These are phyloP conservation scores for Antennarius striatus DNA, from an alignment of 2,113 vertebrate genomes.

Conservation along the genomic window DNA sequence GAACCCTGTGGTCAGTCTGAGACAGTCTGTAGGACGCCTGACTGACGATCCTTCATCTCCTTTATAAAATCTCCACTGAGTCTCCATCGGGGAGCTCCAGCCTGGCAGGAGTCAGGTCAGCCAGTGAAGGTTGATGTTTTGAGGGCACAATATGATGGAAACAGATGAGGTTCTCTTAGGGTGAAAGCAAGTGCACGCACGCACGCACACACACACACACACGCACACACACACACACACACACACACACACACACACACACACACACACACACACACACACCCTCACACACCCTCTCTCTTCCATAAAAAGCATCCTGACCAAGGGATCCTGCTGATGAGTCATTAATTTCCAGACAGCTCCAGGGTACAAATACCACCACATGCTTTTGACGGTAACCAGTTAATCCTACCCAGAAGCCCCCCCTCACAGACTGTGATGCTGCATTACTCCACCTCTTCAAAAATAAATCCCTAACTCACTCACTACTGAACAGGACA, in stretches of 20 bases:
- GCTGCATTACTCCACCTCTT: conserved; percentile 16
- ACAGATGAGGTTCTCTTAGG: conserved; percentile 27
- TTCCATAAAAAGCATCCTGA: conserved; percentile 31
- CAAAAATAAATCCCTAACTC: conserved; percentile 12
- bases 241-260: not conserved
- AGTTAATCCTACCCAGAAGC: conserved; percentile 56
- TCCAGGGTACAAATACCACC: conserved; percentile 55
- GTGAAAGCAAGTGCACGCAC: not conserved
- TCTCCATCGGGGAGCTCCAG: conserved; percentile 1
- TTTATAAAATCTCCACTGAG: conserved; percentile 16
- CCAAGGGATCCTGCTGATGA: conserved; percentile 41
- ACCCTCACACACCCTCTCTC: not conserved
- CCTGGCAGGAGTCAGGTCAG: conserved; percentile 12
- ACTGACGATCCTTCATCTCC: conserved; percentile 31
- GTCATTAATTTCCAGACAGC: conserved; percentile 67
- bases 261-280: not conserved
- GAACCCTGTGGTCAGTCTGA: not conserved
- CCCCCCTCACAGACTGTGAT: conserved; percentile 21
- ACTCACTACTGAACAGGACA: conserved; percentile 1
- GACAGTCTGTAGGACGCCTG: conserved; percentile 9
- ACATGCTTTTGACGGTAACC: conserved; percentile 55
- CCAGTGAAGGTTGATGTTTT: conserved; percentile 19
- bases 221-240: not conserved
- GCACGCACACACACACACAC: not conserved
- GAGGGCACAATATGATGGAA: conserved; percentile 30